Base-by-base conservation (phyloP, 2,888 invertebrate species). In the Acronicta leporina region DNA sequence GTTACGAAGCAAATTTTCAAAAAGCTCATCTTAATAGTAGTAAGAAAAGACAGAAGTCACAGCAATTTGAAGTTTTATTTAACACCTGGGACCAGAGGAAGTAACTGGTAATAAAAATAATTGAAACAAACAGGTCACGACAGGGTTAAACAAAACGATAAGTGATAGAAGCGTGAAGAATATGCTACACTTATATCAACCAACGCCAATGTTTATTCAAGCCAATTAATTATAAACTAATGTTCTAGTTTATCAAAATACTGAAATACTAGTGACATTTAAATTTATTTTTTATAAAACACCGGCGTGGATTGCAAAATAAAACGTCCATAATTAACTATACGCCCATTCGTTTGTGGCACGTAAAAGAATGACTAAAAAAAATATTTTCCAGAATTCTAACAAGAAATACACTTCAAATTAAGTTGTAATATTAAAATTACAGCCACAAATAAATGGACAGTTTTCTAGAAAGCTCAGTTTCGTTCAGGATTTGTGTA, bases 11-110 rank as follows among this genome's bases (percentile, higher is more conserved):
- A 87, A 77, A 75, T 83, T 84, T 84, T 77, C 75, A 81, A 85
- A 75, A 91, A 89, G 90, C 90, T 79, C 75, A 76, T 81, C 76
- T 82, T 82, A 87, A 74, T 79, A 74, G 71, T 84, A 88, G 78
- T 82, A 84, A 78, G 85, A 82, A 82, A 85, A 88, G 85, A 86
- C 59, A 89, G 89, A 88, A 86, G 82, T 79, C 76, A 87, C 81
- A 94, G 92, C 92, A 91, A 92, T 92, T 91, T 86, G 84, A 85
- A 88, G 92, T 91, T 85, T 91, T 88, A 89, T 92, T 92, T 92
- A 94, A 94, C 92, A 80, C 92, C 92, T 90, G 92, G 87, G 91
- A 91, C 90, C 91, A 81, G 66, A 81, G 69, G 66, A 77, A 70
- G 73, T 74, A 82, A 69, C 72, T 63, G 59, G 68, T 70, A 75